Percentiles rank a stretch among this genome's conserved stretches.
Conservation (phyloP, 2,113 vertebrate genomes). For the Calidris pugnax region DNA sequence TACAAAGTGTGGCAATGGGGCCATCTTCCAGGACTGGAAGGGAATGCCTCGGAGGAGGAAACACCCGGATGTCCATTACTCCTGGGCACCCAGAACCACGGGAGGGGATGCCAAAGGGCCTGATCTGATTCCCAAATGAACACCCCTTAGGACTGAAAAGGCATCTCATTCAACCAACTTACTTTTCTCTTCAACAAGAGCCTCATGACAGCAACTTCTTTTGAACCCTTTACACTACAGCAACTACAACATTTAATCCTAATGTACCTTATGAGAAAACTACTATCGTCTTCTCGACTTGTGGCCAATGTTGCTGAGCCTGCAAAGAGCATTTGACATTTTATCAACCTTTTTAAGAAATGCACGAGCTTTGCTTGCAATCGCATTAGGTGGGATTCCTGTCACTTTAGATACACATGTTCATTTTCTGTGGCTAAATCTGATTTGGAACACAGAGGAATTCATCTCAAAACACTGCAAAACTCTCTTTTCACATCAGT, state of each 20-base stretch:
- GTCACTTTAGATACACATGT: not conserved
- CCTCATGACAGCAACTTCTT: not conserved
- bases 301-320: not conserved
- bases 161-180: not conserved
- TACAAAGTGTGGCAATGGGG: not conserved
- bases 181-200: not conserved
- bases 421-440: not conserved
- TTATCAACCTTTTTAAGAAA: not conserved
- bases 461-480: not conserved
- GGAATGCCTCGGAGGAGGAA: not conserved
- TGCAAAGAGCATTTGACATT: rapidly evolving
- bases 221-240: not conserved
- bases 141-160: not conserved
- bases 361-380: rapidly evolving
- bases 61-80: not conserved
- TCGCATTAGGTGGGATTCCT: rapidly evolving
- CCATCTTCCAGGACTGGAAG: not conserved
- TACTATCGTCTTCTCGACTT: not conserved
- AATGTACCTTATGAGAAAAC: not conserved
- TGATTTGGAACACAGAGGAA: rapidly evolving
- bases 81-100: not conserved
- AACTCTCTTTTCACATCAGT: not conserved
- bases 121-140: not conserved
- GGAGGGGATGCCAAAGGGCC: not conserved
- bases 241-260: not conserved